Percentiles rank a stretch among this genome's conserved stretches.
Evolutionary conservation across 2,797 vertebrate species (phyloP).

Genomic region (Crax fasciolata): DNA sequence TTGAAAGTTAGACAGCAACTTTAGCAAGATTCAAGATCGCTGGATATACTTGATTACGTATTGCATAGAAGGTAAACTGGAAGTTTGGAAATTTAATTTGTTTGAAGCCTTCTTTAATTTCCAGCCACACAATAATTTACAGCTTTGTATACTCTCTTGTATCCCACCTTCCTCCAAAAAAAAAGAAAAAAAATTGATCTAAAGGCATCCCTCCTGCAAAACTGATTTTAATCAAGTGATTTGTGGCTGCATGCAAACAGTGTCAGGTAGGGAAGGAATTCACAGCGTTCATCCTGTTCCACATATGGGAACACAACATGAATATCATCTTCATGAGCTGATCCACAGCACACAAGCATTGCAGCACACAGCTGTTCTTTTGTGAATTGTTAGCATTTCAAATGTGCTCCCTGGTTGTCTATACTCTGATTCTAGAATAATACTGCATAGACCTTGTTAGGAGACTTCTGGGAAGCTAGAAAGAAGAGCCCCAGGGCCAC

Average conservation of each 20-base stretch:
- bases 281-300: background rate
- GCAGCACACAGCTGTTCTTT: background rate
- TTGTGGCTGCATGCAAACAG: background rate
- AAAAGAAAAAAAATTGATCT: background rate
- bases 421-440: background rate
- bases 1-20: too few species aligned
- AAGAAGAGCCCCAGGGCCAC: accelerated
- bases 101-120: background rate
- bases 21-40: too few species aligned
- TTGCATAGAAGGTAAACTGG: background rate
- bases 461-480: background rate
- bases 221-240: slow-evolving; percentile 33
- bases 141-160: slow-evolving; percentile 8
- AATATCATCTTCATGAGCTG: background rate
- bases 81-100: slow-evolving; percentile 23
- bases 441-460: background rate
- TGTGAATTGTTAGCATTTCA: background rate
- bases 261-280: background rate
- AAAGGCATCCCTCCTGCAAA: background rate
- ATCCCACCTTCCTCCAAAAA: background rate
- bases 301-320: background rate
- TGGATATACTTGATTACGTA: too few species aligned
- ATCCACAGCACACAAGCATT: background rate
- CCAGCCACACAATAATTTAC: slow-evolving; percentile 6
- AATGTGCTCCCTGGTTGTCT: background rate